Conservation (phyloP, 2,797 vertebrate species). For the Jordanella pulchra region DNA sequence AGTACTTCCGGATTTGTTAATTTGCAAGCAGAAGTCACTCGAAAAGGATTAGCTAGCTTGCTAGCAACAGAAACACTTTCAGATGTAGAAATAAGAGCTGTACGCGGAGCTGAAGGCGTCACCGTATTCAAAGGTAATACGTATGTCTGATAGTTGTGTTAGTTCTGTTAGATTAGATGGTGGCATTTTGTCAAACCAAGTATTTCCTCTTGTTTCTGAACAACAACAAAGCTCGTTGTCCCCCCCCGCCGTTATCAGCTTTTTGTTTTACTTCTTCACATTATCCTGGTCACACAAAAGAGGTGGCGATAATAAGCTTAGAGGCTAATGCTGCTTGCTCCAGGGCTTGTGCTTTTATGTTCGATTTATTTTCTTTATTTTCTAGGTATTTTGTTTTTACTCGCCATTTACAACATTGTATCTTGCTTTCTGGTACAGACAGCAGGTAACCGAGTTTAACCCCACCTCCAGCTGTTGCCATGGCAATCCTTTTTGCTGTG, state of each 20-base stretch:
- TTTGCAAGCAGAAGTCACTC: conserved; percentile 71
- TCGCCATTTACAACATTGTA: neutral
- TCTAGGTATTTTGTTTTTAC: neutral
- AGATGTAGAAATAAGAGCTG: conserved; percentile 54
- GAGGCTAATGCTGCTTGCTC: too few species aligned
- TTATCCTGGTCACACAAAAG: neutral
- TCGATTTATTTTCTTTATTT: neutral
- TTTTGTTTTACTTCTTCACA: conserved; percentile 25
- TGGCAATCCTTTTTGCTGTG: conserved; percentile 97
- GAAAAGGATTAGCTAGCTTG: conserved; percentile 74
- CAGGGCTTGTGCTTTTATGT: neutral
- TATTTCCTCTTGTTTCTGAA: neutral
- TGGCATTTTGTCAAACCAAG: neutral
- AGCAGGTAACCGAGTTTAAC: conserved; percentile 17
- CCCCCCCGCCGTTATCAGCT: neutral
- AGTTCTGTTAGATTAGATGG: neutral
- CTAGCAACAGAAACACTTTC: conserved; percentile 50
- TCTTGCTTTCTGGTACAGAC: conserved; percentile 13
- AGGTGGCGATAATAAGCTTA: neutral
- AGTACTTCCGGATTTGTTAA: conserved; percentile 31
- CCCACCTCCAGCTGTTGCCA: conserved; percentile 69
- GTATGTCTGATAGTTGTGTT: neutral
- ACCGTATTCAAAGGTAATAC: conserved; percentile 52
- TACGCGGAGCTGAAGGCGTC: conserved; percentile 33
- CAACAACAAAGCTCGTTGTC: conserved; percentile 36